Evolutionary conservation across 2,888 invertebrate species (phyloP), one percentile per base, ranked within the genome.

Genomic region (Parthenolecanium corni): DNA sequence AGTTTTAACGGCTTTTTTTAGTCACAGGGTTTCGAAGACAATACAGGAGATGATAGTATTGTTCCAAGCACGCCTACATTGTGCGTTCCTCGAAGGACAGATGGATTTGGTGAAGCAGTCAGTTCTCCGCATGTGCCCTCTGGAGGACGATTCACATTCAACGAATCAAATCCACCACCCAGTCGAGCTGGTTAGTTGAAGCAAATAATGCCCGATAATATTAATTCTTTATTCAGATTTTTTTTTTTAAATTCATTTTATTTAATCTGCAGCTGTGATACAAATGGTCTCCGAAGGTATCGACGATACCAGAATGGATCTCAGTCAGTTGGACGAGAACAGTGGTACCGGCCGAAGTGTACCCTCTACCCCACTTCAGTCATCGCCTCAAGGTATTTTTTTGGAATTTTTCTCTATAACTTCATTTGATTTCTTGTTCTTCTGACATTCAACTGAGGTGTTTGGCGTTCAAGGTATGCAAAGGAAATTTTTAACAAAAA

Each of bases 51-150:
- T 71, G 86, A 86, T 67, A 77, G 88, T 69, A 91, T 91, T 68
- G 91, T 93, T 36, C 92, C 93, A 16, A 87, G 90, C 64, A 91
- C 92, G 12, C 90, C 93, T 18, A 89, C 91, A 3, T 76, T 92
- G 24, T 88, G 85, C 71, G 84, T 87, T 49, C 89, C 90, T 3
- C 77, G 88, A 65, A 79, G 90, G 65, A 83, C 81, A 65, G 91
- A 92, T 73, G 90, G 89, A 61, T 90, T 90, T 75, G 89, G 90
- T 42, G 90, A 92, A 73, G 91, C 91, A 49, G 88, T 93, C 40
- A 91, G 91, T 72, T 93, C 93, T 0, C 93, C 93, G 4, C 83
- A 86, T 75, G 83, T 85, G 25, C 81, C 81, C 16, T 66, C 68
- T 6, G 49, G 52, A 66, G 79, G 80, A 1, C 77, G 83, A 67